These are phyloP conservation scores for Aproaerema taeniolella DNA, from an alignment of 2,888 invertebrate species.

Conservation along the genomic window DNA sequence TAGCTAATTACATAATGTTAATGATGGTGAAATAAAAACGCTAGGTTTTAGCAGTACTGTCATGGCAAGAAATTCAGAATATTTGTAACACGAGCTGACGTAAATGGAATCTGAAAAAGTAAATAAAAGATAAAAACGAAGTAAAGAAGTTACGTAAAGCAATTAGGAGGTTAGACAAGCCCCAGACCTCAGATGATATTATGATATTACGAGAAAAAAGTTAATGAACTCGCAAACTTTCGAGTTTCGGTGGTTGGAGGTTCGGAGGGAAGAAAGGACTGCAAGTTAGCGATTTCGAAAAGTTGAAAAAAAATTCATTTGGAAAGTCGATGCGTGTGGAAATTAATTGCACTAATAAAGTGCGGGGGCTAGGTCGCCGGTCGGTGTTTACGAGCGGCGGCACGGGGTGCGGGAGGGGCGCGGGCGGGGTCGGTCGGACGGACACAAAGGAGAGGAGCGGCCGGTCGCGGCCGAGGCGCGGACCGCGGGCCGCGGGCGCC, in stretches of 20 bases:
- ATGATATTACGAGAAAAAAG: conserved; percentile 5
- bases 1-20: no score
- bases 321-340: conserved; percentile 48
- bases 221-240: conserved; percentile 1
- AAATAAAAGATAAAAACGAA: background rate
- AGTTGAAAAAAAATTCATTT: conserved; percentile 19
- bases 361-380: conserved; percentile 62
- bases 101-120: no score
- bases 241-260: background rate
- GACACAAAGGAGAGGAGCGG: conserved; percentile 75
- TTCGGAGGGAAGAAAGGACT: no score
- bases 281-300: background rate
- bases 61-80: no score
- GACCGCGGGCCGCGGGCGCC: conserved; percentile 38
- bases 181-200: no score
- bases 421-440: conserved; percentile 53
- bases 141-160: conserved; percentile 10
- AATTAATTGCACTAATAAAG: conserved; percentile 65
- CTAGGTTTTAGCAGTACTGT: no score
- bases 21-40: no score
- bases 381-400: conserved; percentile 48
- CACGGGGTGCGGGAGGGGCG: conserved; percentile 41
- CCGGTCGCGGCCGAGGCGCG: conserved; percentile 50
- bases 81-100: no score
- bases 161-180: conserved; percentile 43